Evolutionary conservation across 2,888 invertebrate species (phyloP), one percentile per base, ranked within the genome.

Genomic region (Tachina lurida): DNA sequence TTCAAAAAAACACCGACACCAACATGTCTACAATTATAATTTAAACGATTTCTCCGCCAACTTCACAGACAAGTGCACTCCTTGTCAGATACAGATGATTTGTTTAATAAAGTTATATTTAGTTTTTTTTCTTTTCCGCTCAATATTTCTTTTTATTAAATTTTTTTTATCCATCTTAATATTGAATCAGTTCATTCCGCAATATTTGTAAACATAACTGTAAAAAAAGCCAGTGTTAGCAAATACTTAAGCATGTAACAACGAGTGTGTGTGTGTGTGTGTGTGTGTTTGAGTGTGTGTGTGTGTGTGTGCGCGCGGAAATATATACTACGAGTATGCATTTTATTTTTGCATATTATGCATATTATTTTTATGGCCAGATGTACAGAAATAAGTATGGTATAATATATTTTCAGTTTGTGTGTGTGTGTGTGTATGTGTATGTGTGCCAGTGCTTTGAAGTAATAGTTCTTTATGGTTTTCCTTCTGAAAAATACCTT

Each of bases 261-360:
- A n/a, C 13, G n/a, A 9, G 12, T 60, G 31, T 47, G 49, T 3
- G 43, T 54, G 12, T 60, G 31, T 47, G 49, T 3, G 43, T 54
- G 2, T 3, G 31, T 4, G 31, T 31, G 22, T 22, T 22, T 22
- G 52, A 31, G 13, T 49, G 47, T 47, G 31, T 15, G 19, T 2
- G 2, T 31, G 15, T 68, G 68, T 68, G 17, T 31, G 17, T 19
- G 63, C 19, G 17, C 13, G 63, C 19, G 10, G 19, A 58, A 10
- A 49, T 76, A 54, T 15, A 52, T 41, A 49, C 41, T 47, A 49
- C 41, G 41, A 58, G 63, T 63, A 77, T 83, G 83, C 83, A 83
- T 73, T 77, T 83, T 45, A 78, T 83, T 83, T 83, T 77, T 86
- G 83, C 86, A 86, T 79, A 83, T 86, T 86, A 67, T 82, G 85